A percentile compares a stretch with the other conserved stretches of the same genome.
Conservation (phyloP, 2,113 vertebrate genomes). For the Artemisiospiza belli region DNA sequence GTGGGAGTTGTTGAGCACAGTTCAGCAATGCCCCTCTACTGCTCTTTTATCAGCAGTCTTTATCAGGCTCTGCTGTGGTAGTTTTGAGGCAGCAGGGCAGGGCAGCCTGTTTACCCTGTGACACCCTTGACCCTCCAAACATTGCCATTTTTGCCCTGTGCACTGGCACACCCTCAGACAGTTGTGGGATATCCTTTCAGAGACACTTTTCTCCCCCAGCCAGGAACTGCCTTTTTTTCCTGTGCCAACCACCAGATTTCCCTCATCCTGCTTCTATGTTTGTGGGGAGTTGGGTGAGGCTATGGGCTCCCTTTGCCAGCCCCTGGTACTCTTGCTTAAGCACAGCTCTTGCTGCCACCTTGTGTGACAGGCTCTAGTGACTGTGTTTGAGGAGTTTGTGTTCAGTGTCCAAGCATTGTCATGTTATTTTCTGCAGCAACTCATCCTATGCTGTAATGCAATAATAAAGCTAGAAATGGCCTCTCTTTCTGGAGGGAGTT, state of each 20-base stretch:
- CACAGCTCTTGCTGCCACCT: not conserved
- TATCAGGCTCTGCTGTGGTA: not conserved
- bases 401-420: not conserved
- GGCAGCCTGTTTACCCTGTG: rapidly evolving
- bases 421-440: not conserved
- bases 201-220: not conserved
- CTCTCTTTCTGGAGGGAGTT: not conserved
- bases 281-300: not conserved
- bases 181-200: not conserved
- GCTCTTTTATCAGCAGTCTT: not conserved
- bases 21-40: not conserved
- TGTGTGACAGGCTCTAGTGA: not conserved
- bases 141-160: not conserved
- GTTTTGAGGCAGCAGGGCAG: not conserved
- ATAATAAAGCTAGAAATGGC: not conserved
- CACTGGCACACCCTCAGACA: too few species aligned
- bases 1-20: not conserved
- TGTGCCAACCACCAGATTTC: not conserved
- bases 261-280: not conserved
- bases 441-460: not conserved
- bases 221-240: not conserved
- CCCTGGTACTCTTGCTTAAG: not conserved
- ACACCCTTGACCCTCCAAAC: not conserved
- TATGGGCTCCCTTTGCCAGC: not conserved
- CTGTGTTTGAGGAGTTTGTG: not conserved